Percentiles rank a stretch among this genome's conserved stretches.
Evolutionary conservation across 2,888 invertebrate genomes (phyloP).

Genomic region (Volucella inflata): DNA sequence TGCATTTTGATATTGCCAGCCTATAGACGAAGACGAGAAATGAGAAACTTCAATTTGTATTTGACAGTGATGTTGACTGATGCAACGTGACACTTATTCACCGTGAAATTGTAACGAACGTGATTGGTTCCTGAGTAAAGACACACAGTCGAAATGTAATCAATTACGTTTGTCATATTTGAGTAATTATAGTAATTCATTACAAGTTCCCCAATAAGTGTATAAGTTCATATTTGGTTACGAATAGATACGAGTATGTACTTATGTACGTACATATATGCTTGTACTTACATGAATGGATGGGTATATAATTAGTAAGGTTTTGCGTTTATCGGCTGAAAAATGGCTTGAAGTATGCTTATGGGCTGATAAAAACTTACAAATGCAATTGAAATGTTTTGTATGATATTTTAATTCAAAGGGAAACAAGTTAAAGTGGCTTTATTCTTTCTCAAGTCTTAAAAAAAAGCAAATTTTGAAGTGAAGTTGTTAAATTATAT

Average conservation of each 20-base stretch:
- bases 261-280: too few species aligned
- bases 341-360: not conserved
- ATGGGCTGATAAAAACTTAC: not conserved
- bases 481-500: too few species aligned
- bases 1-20: not conserved
- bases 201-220: conserved; percentile 13
- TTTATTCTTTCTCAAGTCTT: conserved; percentile 7
- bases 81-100: conserved; percentile 31
- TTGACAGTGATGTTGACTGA: conserved; percentile 24
- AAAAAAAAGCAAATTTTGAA: not conserved
- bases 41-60: conserved; percentile 8
- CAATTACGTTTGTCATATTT: conserved; percentile 46
- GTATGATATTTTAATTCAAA: too few species aligned
- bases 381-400: too few species aligned
- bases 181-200: conserved; percentile 56
- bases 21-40: not conserved
- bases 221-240: too few species aligned
- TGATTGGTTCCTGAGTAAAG: conserved; percentile 37
- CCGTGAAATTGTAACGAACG: conserved; percentile 54
- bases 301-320: too few species aligned
- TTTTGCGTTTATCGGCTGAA: not conserved
- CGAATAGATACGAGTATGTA: too few species aligned
- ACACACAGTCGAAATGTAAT: conserved; percentile 41
- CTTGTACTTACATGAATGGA: too few species aligned
- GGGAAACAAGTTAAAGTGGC: conserved; percentile 13